Conservation (phyloP, 2,797 vertebrate species). For the Enteromius mattozi region DNA sequence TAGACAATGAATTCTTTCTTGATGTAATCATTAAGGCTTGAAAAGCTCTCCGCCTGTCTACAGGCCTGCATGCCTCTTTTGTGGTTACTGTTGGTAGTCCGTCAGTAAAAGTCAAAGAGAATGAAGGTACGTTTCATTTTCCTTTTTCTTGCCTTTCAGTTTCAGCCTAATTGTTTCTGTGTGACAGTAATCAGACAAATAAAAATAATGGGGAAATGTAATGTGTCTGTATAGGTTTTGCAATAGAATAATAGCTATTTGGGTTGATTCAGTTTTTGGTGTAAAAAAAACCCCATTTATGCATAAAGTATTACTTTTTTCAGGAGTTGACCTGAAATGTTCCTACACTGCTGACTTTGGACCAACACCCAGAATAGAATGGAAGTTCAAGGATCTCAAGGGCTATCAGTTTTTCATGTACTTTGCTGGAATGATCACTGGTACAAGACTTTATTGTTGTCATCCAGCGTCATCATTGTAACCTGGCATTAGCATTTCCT, state of each 20-base stretch:
- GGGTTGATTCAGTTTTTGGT: background rate
- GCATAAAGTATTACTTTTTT: background rate
- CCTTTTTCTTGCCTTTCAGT: background rate
- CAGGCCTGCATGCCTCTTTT: conserved; percentile 67
- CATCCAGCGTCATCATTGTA: background rate
- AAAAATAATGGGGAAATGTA: background rate
- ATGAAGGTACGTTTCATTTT: conserved; percentile 69
- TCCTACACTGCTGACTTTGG: conserved; percentile 66
- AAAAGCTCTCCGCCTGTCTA: background rate
- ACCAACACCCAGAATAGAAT: conserved; percentile 79
- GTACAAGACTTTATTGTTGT: conserved; percentile 64
- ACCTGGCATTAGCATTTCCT: background rate
- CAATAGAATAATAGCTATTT: background rate
- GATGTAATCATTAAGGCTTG: background rate
- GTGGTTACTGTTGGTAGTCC: conserved; percentile 26
- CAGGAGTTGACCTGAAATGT: conserved; percentile 80
- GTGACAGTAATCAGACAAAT: background rate
- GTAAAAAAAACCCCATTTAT: background rate
- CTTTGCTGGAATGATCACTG: conserved; percentile 72
- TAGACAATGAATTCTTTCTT: background rate
- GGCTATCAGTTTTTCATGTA: conserved; percentile 74
- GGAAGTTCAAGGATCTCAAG: conserved; percentile 80
- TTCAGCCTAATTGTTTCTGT: background rate
- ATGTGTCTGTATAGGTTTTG: background rate
- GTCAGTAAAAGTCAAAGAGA: conserved; percentile 68